Evolutionary conservation across 2,797 vertebrate species (phyloP).

Genomic region (Thunnus albacares): DNA sequence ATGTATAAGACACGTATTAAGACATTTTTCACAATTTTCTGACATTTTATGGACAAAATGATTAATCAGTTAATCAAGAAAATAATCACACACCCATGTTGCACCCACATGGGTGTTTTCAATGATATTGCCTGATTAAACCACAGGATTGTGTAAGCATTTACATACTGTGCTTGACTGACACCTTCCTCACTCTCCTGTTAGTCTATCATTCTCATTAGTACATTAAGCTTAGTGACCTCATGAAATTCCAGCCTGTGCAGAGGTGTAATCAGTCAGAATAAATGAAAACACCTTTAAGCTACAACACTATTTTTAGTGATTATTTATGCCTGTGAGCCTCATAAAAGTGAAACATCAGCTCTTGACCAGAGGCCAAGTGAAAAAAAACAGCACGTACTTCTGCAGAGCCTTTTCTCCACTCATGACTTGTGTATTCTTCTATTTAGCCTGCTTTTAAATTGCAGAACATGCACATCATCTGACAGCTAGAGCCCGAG

Average conservation of each 20-base stretch:
- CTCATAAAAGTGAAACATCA: constrained; percentile 14
- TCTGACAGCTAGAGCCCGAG: not conserved
- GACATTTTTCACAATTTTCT: too few species aligned
- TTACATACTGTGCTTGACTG: not conserved
- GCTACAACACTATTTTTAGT: not conserved
- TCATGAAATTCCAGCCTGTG: constrained; percentile 11
- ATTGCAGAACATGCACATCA: not conserved
- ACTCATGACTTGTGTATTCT: not conserved
- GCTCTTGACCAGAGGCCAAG: constrained; percentile 20
- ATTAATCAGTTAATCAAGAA: too few species aligned
- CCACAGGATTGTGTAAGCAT: not conserved
- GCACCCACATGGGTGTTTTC: constrained; percentile 28
- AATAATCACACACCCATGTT: not conserved
- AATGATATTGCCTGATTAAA: constrained; percentile 26
- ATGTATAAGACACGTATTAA: too few species aligned
- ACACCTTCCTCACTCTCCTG: not conserved
- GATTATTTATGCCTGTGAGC: not conserved
- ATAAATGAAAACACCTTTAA: constrained; percentile 39
- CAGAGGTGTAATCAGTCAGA: constrained; percentile 19
- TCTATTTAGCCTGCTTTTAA: not conserved
- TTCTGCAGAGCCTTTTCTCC: not conserved
- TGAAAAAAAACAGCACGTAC: not conserved
- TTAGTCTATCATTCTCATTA: not conserved
- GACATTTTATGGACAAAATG: too few species aligned
- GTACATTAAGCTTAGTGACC: constrained; percentile 7